Evolutionary conservation across 2,113 vertebrate genomes (phyloP), one percentile per base, ranked within the genome.

Genomic region (Myiozetetes cayanensis): DNA sequence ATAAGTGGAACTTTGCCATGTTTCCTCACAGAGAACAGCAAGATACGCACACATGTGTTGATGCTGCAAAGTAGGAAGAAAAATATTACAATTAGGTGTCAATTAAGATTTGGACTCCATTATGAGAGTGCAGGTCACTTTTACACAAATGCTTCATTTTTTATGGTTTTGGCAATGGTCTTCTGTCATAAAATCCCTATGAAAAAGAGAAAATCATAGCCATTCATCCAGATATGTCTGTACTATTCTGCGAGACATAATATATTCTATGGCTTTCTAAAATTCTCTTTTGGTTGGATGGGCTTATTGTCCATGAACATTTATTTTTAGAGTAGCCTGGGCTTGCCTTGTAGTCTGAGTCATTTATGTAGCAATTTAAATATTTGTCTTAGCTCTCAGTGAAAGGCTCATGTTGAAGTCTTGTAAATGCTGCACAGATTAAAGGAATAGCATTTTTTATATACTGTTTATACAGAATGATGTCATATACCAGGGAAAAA

Each of bases 321-420:
- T 93, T 93, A 92, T 95, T 96, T 97, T 96, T 93, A 94, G 87
- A 82, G 55, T 62, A 92, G 41, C 58, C 49, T 84, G 55, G 61
- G 28, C 55, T 96, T 85, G 77, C 78, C 79, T 79, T 84, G 70
- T 76, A 73, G 79, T 55, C 80, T 75, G 87, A 93, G 75, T 72
- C 92, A 86, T 67, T 90, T 94, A 72, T 72, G 85, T 87, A 93
- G 72, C 71, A 90, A 53, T 96, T 71, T 95, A 95, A 94, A 95
- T 96, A 94, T 91, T 96, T 96, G 90, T 86, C 94, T 96, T 87
- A 78, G 61, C 70, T 93, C 55, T 87, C 58, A 80, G 70, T 68
- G 61, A 95, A 94, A 80, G 35, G 68, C 80, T 87, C 39, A n/a
- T 74, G 71, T 85, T 92, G 44, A 41, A 79, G 81, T 85, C 67